phyloP scores from a whole-genome alignment of 2,888 invertebrate genomes.

The Chymomyza fuscimana region DNA sequence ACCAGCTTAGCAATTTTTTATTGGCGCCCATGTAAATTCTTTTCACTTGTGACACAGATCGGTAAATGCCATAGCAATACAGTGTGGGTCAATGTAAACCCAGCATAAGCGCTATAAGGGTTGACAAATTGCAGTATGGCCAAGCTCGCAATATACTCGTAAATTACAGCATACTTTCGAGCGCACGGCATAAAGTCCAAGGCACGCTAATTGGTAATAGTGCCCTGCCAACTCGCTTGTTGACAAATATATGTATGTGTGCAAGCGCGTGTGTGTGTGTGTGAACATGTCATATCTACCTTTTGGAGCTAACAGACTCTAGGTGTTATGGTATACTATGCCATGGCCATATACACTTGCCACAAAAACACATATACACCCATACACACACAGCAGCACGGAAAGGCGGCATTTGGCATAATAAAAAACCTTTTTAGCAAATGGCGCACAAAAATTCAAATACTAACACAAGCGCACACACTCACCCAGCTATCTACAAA shows the following conservation, averaged over 20 bases:
- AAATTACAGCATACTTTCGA: constrained; percentile 65
- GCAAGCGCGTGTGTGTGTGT: constrained; percentile 16
- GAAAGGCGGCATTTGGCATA: constrained; percentile 1
- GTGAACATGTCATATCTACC: constrained; percentile 59
- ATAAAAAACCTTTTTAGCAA: constrained; percentile 44
- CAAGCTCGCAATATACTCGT: constrained; percentile 23
- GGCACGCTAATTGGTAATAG: constrained; percentile 70
- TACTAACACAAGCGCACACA: neutral
- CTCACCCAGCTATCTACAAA: neutral
- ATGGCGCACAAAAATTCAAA: constrained; percentile 12
- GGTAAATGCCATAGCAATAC: no score
- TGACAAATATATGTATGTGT: neutral
- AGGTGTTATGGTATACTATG: constrained; percentile 23
- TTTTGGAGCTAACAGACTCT: constrained; percentile 19
- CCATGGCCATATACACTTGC: constrained; percentile 2
- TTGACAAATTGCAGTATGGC: constrained; percentile 62
- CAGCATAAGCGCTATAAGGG: constrained; percentile 41
- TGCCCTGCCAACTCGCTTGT: constrained; percentile 21
- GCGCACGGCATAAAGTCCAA: constrained; percentile 36
- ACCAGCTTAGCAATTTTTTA: no score
- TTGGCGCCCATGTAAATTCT: no score
- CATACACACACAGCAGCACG: constrained; percentile 10
- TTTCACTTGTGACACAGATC: no score
- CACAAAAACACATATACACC: neutral
- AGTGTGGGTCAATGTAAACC: no score